Evolutionary conservation across 1,140 invertebrate genomes (phyloP).

Genomic region (Trigoniulus corallinus): DNA sequence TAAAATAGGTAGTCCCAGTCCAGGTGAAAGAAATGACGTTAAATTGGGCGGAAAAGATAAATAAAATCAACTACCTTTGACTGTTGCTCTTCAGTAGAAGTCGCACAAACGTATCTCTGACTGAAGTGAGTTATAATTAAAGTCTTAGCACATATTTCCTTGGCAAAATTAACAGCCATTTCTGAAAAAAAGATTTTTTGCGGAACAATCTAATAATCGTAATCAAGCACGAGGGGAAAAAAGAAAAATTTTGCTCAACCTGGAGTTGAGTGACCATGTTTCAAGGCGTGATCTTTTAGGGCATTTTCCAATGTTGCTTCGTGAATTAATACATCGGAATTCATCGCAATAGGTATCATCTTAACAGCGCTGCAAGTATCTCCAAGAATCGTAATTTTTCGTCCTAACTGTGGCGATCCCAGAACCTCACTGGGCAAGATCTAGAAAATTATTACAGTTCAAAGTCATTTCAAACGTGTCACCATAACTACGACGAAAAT

Average conservation of each 20-base stretch:
- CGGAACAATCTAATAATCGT: background rate
- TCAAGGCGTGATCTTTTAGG: conserved; percentile 22
- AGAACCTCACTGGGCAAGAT: conserved; percentile 23
- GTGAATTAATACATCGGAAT: conserved; percentile 28
- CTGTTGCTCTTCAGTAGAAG: background rate
- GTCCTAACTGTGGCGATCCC: conserved; percentile 21
- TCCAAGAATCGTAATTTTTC: conserved; percentile 27
- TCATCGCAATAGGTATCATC: conserved; percentile 19
- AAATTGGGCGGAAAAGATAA: background rate
- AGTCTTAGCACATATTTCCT: conserved; percentile 19
- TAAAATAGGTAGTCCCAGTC: background rate
- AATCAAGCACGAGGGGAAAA: background rate
- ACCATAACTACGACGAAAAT: no score
- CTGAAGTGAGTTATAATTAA: conserved; percentile 31
- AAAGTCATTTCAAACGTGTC: no score
- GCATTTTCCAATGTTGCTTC: conserved; percentile 29
- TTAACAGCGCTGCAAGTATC: conserved; percentile 25
- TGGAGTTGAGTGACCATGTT: conserved; percentile 32
- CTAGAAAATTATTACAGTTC: conserved; percentile 14
- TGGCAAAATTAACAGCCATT: conserved; percentile 27
- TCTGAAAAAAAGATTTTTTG: conserved; percentile 13
- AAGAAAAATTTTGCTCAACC: conserved; percentile 11
- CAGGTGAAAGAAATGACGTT: background rate
- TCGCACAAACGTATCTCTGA: conserved; percentile 26
- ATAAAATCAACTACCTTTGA: background rate